Evolutionary conservation across 1,140 invertebrate species (phyloP).

Genomic region (Frieseomelitta varia): DNA sequence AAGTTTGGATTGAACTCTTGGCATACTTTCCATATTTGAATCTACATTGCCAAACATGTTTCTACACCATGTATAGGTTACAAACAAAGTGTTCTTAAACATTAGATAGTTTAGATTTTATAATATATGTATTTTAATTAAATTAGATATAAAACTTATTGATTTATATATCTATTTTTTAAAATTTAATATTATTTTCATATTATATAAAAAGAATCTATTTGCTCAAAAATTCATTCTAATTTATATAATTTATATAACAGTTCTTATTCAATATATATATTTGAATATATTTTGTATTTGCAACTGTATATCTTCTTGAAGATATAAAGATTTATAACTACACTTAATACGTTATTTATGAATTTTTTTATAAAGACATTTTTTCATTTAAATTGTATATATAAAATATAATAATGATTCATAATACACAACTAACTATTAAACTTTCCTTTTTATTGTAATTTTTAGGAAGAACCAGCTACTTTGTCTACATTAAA

Average conservation of each 20-base stretch:
- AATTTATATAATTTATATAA: slow-evolving; percentile 53
- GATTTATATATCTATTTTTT: slow-evolving; percentile 7
- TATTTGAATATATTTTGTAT: background rate
- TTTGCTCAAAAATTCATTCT: slow-evolving; percentile 33
- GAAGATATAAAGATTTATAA: background rate
- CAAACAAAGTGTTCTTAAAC: slow-evolving; percentile 31
- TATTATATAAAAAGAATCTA: background rate
- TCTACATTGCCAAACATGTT: slow-evolving; percentile 48
- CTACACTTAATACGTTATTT: background rate
- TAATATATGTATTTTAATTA: background rate
- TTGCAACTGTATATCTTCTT: background rate
- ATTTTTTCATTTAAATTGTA: background rate
- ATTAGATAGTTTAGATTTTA: slow-evolving; percentile 8
- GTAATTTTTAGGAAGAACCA: slow-evolving; percentile 83
- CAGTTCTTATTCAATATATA: slow-evolving; percentile 15
- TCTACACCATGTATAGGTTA: slow-evolving; percentile 39
- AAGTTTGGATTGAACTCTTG: slow-evolving; percentile 52
- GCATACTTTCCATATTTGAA: slow-evolving; percentile 67
- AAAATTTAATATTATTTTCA: slow-evolving; percentile 22
- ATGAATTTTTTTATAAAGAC: background rate
- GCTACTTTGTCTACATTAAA: slow-evolving; percentile 85
- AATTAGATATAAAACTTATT: background rate
- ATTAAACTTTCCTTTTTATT: slow-evolving; percentile 40
- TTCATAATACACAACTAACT: background rate
- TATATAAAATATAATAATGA: background rate